phyloP scores from a whole-genome alignment of 2,888 invertebrate genomes.

The Harpalus rubripes region DNA sequence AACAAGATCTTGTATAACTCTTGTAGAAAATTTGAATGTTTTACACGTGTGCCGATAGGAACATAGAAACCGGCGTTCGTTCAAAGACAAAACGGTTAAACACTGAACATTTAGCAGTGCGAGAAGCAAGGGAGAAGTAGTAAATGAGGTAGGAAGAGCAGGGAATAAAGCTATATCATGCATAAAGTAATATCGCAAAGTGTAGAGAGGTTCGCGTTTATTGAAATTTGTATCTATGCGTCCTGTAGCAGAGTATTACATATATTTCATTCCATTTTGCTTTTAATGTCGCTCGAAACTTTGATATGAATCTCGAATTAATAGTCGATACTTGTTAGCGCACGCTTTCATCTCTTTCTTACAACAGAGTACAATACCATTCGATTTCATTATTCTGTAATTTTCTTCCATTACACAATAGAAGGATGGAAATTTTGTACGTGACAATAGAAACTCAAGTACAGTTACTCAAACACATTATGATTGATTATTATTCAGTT shows the following conservation, averaged over 20 bases:
- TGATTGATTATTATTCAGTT: neutral
- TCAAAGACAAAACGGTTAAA: constrained; percentile 65
- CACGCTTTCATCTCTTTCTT: constrained; percentile 22
- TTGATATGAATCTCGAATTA: constrained; percentile 59
- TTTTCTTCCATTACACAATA: constrained; percentile 21
- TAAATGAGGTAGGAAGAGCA: constrained; percentile 49
- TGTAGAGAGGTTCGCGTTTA: constrained; percentile 64
- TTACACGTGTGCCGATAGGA: constrained; percentile 13
- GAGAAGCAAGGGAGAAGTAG: constrained; percentile 44
- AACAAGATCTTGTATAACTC: no score
- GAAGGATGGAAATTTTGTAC: neutral
- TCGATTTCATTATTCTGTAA: constrained; percentile 7
- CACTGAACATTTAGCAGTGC: constrained; percentile 58
- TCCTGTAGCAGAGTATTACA: constrained; percentile 35
- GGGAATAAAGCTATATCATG: constrained; percentile 65
- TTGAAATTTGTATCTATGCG: constrained; percentile 66
- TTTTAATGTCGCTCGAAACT: constrained; percentile 62
- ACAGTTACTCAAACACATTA: neutral
- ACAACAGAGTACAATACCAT: neutral
- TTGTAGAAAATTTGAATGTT: no score
- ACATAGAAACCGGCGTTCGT: constrained; percentile 40
- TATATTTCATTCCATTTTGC: constrained; percentile 64
- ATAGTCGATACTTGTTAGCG: constrained; percentile 61
- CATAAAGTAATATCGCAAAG: constrained; percentile 67
- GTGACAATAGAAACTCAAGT: neutral